Base-by-base conservation (phyloP, 2,113 vertebrate genomes). In the Crotalus viridis region DNA sequence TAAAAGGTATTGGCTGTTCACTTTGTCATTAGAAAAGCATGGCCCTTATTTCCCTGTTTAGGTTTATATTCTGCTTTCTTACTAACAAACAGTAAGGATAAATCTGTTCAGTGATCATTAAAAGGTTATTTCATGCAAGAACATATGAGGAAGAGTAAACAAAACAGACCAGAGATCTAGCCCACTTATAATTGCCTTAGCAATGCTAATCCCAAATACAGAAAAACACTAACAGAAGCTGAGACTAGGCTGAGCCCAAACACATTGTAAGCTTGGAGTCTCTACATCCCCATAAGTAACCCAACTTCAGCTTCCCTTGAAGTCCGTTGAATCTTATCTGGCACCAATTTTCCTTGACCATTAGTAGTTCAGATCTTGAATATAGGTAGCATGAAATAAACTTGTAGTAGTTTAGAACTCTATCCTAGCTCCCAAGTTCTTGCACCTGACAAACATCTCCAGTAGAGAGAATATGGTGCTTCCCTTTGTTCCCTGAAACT, bases 121-220 rank as follows among this genome's bases (percentile, higher is more conserved):
- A 24, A 46, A 46, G 39, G 33, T 1, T 24, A 19, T 55, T 59
- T 54, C 28, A 33, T 55, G 5, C 52, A 55, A 3, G 19, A 24
- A 26, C 12, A 13, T 3, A 51, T 5, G 15, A 33, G 55, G 15
- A 19, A 7, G 54, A 88, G 33, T 22, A 43, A 85, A 2, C 28
- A 33, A 24, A 56, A 74, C 39, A 22, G 87, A 3, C 33, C 33
- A 90, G 21, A 5, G 43, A 28, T 93, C 10, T 17, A 17, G 26
- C 0, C 74, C 1, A 56, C 7, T 17, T 9, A 8, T 10, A 22
- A 33, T 5, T 81, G 17, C 22, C 74, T 13, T 48, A 10, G 3
- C 39, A 13, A 26, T 33, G 39, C 0, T 24, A 81, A 55, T 85
- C 26, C 7, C 48, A 89, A 85, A 10, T 24, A 48, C 12, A 55